phyloP scores from a whole-genome alignment of 2,888 invertebrate species.

The Hypomecis atomaria region DNA sequence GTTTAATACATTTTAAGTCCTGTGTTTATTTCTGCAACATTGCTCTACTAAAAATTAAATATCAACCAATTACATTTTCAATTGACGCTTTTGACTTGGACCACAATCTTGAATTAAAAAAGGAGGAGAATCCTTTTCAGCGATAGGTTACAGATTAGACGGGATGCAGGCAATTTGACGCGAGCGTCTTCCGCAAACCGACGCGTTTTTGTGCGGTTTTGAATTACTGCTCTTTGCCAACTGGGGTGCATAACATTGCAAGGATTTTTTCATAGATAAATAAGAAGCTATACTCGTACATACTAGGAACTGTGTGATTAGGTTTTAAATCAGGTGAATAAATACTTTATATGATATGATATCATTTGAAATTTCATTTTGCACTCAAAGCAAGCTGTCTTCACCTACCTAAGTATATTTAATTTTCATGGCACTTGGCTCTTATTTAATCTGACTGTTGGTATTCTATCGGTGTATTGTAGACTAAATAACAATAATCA shows the following conservation, averaged over 20 bases:
- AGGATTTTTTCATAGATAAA: neutral
- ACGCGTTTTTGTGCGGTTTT: constrained; percentile 53
- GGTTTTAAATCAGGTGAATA: too few relatives aligned
- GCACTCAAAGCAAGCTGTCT: too few relatives aligned
- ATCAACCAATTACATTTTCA: constrained; percentile 6
- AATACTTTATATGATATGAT: too few relatives aligned
- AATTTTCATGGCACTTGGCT: too few relatives aligned
- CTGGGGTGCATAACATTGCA: constrained; percentile 6
- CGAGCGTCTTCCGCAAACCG: constrained; percentile 75
- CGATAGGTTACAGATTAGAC: constrained; percentile 83
- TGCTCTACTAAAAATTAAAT: too few relatives aligned
- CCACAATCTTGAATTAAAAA: constrained; percentile 68
- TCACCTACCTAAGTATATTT: too few relatives aligned
- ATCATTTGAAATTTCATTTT: too few relatives aligned
- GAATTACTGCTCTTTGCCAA: constrained; percentile 52
- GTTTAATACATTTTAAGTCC: neutral
- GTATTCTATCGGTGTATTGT: too few relatives aligned
- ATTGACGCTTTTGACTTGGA: constrained; percentile 45
- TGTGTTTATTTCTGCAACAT: neutral
- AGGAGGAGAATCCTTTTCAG: constrained; percentile 72
- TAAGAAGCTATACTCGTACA: too few relatives aligned
- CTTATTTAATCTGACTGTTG: too few relatives aligned
- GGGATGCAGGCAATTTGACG: constrained; percentile 75
- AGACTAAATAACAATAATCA: too few relatives aligned
- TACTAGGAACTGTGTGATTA: too few relatives aligned